These are phyloP conservation scores for Brenthis daphne DNA, from an alignment of 2,888 invertebrate genomes.

Conservation along the genomic window DNA sequence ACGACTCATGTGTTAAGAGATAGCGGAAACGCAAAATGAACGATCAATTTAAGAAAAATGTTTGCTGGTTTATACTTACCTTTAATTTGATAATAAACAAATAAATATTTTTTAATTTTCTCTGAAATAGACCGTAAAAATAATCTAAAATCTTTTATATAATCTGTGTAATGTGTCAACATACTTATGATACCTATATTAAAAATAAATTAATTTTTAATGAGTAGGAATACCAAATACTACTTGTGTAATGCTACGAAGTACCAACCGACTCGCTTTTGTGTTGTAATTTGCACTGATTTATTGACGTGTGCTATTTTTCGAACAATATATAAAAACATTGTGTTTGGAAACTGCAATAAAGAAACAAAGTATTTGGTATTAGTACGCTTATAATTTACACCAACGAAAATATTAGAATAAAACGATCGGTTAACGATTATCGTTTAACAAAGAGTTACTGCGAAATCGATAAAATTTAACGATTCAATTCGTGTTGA, in stretches of 20 bases:
- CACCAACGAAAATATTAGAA: slow-evolving; percentile 35
- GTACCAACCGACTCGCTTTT: not conserved
- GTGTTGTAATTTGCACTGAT: not conserved
- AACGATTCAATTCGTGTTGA: slow-evolving; percentile 50
- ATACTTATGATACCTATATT: too few species aligned
- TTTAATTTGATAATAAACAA: not conserved
- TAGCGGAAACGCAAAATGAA: not conserved
- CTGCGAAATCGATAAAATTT: slow-evolving; percentile 64
- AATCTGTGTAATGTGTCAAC: too few species aligned
- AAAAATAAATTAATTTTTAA: too few species aligned
- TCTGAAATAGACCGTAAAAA: not conserved
- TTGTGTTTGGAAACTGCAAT: not conserved
- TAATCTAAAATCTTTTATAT: too few species aligned
- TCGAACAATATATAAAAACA: not conserved
- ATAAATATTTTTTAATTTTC: not conserved
- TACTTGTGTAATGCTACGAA: not conserved
- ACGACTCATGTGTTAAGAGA: slow-evolving; percentile 40
- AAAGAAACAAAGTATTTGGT: not conserved
- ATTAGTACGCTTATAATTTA: slow-evolving; percentile 31
- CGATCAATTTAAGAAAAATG: not conserved
- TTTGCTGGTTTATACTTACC: not conserved
- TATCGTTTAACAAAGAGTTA: slow-evolving; percentile 53
- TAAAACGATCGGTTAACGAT: slow-evolving; percentile 45
- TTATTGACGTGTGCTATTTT: not conserved
- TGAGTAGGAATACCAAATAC: not conserved